Evolutionary conservation across 2,797 vertebrate species (phyloP), one percentile per base, ranked within the genome.

Genomic region (Acanthurus leucopareius): DNA sequence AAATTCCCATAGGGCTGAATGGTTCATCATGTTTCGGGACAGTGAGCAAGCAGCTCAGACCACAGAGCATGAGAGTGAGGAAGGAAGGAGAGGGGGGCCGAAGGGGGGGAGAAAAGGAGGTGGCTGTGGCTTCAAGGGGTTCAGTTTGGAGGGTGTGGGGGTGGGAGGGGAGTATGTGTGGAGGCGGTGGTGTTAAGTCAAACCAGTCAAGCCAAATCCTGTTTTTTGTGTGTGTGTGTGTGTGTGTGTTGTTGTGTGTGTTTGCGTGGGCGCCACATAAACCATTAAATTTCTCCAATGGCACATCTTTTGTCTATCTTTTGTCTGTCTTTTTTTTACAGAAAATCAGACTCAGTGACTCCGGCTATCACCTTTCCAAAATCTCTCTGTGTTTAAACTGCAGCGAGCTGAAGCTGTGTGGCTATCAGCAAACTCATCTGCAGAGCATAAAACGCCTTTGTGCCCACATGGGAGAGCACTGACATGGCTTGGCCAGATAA

Each of bases 1-100:
- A 88, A 92, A 96, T 96, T 96, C 96, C 95, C 91, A 92, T 92
- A 94, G 95, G 96, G 93, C 94, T 94, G 92, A 90, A 86, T 88
- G 95, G 96, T 95, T 96, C 96, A 95, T 96, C 96, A 89, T 94
- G 92, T 96, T 95, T 96, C 93, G 83, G 94, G 96, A 96, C 96
- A 96, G 94, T 92, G 94, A 97, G 94, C 94, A 93, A 64, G 85
- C 95, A 93, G 93, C 93, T 85, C 77, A 70, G 88, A 86, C 75
- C 93, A 92, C 91, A 93, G 95, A 91, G 87, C 91, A 93, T 93
- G 88, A 77, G 94, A 69, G 81, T 70, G 75, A 56, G 47, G 63
- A 35, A 40, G 40, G 53, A 28, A 47, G 15, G 19, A 35, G 48
- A 14, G 48, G 19, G 19, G 51, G n/a, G 28, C 11, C 0, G 19